These are phyloP conservation scores for Mastigias papua DNA, from an alignment of 30 jellyfish, hydroid and myxozoan species.

Conservation along the genomic window DNA sequence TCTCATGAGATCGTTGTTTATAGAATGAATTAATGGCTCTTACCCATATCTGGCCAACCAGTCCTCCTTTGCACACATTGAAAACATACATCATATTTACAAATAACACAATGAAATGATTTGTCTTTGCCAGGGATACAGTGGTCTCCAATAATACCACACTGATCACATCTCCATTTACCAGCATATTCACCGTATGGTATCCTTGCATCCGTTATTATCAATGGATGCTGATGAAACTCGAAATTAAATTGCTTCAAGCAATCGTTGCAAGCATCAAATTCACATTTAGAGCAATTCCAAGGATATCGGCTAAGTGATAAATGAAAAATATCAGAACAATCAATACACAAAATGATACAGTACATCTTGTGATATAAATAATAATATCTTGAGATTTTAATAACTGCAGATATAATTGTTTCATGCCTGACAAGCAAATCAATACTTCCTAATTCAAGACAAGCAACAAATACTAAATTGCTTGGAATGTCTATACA, in stretches of 20 bases:
- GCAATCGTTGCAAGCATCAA: conserved; percentile 87
- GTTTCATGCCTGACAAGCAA: too few relatives aligned
- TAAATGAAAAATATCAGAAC: background rate
- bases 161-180: conserved; percentile 79
- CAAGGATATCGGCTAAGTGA: conserved; percentile 61
- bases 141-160: conserved; percentile 65
- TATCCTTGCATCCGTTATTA: conserved; percentile 66
- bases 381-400: too few relatives aligned
- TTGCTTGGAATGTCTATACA: too few relatives aligned
- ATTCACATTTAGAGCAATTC: conserved; percentile 86
- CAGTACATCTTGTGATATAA: too few relatives aligned
- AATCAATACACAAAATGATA: too few relatives aligned
- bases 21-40: background rate
- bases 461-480: too few relatives aligned
- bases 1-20: too few relatives aligned
- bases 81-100: conserved; percentile 77
- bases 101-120: conserved; percentile 72
- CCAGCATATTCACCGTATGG: conserved; percentile 82
- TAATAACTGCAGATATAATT: too few relatives aligned
- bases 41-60: conserved; percentile 67
- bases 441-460: too few relatives aligned
- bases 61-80: conserved; percentile 63
- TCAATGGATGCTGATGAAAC: conserved; percentile 84
- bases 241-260: conserved; percentile 51
- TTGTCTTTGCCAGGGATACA: conserved; percentile 46